Evolutionary conservation across 2,888 invertebrate species (phyloP).

Genomic region (Lottia gigantea): DNA sequence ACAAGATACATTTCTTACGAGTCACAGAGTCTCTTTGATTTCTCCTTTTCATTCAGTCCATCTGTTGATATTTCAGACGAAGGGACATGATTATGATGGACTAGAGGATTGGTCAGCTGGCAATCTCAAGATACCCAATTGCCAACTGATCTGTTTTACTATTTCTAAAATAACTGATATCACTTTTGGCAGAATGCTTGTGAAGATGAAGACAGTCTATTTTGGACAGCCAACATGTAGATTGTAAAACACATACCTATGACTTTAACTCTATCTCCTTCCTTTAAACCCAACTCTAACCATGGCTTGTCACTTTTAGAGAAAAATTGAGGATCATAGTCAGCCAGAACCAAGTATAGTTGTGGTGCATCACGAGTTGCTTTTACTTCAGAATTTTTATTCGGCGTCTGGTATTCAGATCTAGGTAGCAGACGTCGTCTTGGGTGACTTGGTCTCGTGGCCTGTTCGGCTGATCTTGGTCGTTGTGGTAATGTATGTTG

Average conservation of each 20-base stretch:
- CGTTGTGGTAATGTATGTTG: constrained; percentile 4
- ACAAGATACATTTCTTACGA: not conserved
- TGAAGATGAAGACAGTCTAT: no score
- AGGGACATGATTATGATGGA: no score
- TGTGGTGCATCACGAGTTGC: constrained; percentile 22
- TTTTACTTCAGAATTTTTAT: not conserved
- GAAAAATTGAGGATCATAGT: constrained; percentile 56
- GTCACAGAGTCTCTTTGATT: not conserved
- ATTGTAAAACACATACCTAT: constrained; percentile 38
- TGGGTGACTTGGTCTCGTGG: constrained; percentile 12
- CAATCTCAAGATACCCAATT: no score
- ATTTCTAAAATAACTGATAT: no score
- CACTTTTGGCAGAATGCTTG: no score
- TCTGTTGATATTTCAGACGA: not conserved
- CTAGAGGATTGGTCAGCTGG: no score
- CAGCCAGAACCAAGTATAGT: constrained; percentile 48
- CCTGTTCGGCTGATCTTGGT: constrained; percentile 21
- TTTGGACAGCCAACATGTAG: not conserved
- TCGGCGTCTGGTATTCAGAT: constrained; percentile 17
- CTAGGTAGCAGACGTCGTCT: not conserved
- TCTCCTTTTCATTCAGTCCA: not conserved
- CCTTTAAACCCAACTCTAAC: constrained; percentile 54
- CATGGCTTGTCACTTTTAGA: constrained; percentile 54
- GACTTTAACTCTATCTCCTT: constrained; percentile 58
- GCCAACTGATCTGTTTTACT: no score